Evolutionary conservation across 2,888 invertebrate species (phyloP), one percentile per base, ranked within the genome.

Genomic region (Troides aeacus): DNA sequence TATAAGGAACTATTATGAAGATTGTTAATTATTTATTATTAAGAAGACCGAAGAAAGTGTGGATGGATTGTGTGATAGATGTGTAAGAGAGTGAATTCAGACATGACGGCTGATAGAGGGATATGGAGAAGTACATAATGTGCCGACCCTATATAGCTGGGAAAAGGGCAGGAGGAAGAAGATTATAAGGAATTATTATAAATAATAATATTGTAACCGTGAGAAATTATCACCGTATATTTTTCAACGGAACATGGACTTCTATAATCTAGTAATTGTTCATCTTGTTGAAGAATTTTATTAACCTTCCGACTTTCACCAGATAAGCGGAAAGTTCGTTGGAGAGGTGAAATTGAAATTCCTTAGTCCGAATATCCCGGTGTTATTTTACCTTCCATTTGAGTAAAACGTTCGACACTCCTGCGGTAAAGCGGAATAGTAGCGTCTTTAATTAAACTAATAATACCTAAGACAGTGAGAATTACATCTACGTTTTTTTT

Each of bases 261-360:
- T 53, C 8, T 53, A 53, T n/a, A 5, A 8, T 53, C n/a, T 53
- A 53, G 18, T 53, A 53, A 53, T 53, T 53, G n/a, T 10, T 53
- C 18, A 53, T 53, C 53, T 23, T 23, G 57, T 58, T 53, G 30
- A 53, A 63, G 63, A 63, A 63, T 63, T 63, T 50, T 50, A 63
- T 63, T 53, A 64, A 60, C 39, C 30, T 53, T 24, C 17, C 57
- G 63, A 36, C 68, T 68, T 64, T 59, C 60, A 57, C 10, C 23
- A 64, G 57, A 30, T 64, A 12, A 57, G 46, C 50, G 24, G 57
- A 65, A 69, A 62, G 50, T 60, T 64, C 56, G 50, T 56, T 60
- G 58, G 15, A 61, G 57, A 65, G 64, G 46, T 69, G 36, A 64
- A 65, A 69, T 69, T 69, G 69, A 65, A 69, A 69, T 69, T 69